phyloP scores from a whole-genome alignment of 2,888 invertebrate genomes.

The Sericinus montela region DNA sequence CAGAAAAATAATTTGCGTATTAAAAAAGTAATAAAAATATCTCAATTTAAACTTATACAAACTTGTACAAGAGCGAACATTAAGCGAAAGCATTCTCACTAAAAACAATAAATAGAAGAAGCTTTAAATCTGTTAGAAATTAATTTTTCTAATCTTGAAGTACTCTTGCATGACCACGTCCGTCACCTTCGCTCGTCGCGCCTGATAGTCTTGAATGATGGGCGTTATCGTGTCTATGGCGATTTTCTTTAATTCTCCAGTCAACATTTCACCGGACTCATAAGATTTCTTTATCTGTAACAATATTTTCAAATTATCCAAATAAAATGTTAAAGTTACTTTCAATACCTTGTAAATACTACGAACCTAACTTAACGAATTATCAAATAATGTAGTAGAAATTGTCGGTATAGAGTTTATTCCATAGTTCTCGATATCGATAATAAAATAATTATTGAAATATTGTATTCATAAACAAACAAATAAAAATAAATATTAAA shows the following conservation, averaged over 20 bases:
- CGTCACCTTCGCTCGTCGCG: constrained; percentile 86
- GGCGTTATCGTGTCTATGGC: constrained; percentile 86
- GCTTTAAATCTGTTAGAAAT: constrained; percentile 55
- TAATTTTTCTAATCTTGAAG: constrained; percentile 90
- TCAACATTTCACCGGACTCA: constrained; percentile 91
- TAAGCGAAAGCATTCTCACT: background rate
- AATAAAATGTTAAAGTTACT: too few relatives aligned
- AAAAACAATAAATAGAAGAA: constrained; percentile 2
- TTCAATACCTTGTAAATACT: too few relatives aligned
- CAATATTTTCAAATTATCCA: background rate
- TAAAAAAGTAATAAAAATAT: too few relatives aligned
- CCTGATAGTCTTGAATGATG: constrained; percentile 90
- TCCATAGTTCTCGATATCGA: too few relatives aligned
- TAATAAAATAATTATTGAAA: too few relatives aligned
- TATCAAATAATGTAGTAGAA: too few relatives aligned
- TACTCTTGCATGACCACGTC: constrained; percentile 91
- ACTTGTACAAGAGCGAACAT: background rate
- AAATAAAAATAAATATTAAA: too few relatives aligned
- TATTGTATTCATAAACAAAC: too few relatives aligned
- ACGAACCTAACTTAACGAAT: too few relatives aligned
- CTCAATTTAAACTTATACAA: too few relatives aligned
- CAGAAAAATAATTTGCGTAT: too few relatives aligned
- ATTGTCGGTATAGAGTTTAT: too few relatives aligned
- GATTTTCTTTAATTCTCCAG: constrained; percentile 96
- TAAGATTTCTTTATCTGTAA: constrained; percentile 83